A percentile compares a stretch with the other conserved stretches of the same genome.
Conservation (phyloP, 2,888 invertebrate genomes). For the Anticlea derivata region DNA sequence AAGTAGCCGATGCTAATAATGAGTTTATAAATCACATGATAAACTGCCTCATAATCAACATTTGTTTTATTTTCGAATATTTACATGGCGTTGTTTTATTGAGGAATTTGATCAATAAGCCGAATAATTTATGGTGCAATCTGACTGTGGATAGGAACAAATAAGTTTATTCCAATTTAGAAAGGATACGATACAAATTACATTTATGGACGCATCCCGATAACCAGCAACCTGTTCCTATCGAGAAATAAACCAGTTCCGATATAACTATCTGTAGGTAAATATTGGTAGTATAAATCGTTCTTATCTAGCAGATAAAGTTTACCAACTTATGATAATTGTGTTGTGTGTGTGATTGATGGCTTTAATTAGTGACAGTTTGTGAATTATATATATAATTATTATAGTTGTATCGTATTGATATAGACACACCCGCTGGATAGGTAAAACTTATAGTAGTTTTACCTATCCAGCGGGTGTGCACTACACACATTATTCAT, state of each 20-base stretch:
- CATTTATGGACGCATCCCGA: constrained; percentile 71
- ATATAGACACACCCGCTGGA: too few relatives aligned
- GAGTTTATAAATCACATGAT: constrained; percentile 20
- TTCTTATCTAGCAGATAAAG: constrained; percentile 61
- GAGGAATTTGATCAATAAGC: constrained; percentile 54
- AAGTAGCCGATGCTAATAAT: constrained; percentile 38
- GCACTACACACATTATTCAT: too few relatives aligned
- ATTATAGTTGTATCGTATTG: constrained; percentile 5
- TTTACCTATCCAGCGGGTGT: too few relatives aligned
- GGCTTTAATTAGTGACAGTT: constrained; percentile 33
- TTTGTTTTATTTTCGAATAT: constrained; percentile 22
- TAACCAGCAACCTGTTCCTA: constrained; percentile 73
- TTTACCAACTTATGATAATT: constrained; percentile 47
- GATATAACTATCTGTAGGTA: constrained; percentile 77
- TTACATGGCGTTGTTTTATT: constrained; percentile 46
- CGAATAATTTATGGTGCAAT: constrained; percentile 60
- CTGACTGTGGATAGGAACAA: constrained; percentile 61
- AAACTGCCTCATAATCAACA: constrained; percentile 1
- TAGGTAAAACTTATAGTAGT: too few relatives aligned
- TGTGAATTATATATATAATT: constrained; percentile 21
- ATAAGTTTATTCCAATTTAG: constrained; percentile 73
- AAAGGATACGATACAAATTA: constrained; percentile 73
- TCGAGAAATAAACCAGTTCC: constrained; percentile 75
- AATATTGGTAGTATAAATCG: constrained; percentile 74
- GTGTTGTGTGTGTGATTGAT: constrained; percentile 47